Conservation (phyloP, 2,797 vertebrate species). For the Epinephelus malabaricus region DNA sequence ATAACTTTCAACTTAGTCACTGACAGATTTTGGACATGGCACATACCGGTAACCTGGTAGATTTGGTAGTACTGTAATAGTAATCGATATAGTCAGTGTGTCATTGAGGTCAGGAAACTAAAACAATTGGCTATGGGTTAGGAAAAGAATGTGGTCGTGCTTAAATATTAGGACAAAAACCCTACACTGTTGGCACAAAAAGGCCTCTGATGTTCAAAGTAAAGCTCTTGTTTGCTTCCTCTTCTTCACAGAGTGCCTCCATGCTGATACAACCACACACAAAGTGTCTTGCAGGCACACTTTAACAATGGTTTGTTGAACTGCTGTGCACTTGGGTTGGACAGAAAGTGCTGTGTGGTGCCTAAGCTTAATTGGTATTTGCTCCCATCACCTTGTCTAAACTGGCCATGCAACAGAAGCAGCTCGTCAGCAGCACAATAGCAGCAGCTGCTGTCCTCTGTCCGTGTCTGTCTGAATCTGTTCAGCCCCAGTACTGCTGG, state of each 20-base stretch:
- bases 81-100: neutral
- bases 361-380: constrained; percentile 63
- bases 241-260: constrained; percentile 11
- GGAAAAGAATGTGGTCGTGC: neutral
- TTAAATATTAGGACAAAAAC: neutral
- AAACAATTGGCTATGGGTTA: neutral
- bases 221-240: constrained; percentile 26
- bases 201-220: constrained; percentile 20
- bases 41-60: neutral
- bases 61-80: neutral
- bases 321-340: constrained; percentile 34
- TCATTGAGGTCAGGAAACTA: neutral
- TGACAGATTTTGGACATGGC: neutral
- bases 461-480: constrained; percentile 45
- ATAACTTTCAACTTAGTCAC: neutral
- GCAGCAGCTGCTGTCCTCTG: constrained; percentile 54
- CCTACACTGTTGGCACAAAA: neutral
- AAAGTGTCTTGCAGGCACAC: constrained; percentile 29
- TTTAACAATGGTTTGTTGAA: constrained; percentile 49
- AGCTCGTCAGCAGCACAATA: constrained; percentile 51
- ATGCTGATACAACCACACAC: constrained; percentile 20
- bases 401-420: constrained; percentile 43
- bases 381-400: constrained; percentile 58
- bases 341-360: constrained; percentile 53
- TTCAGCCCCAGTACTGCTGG: constrained; percentile 35